Conservation (phyloP, 2,113 vertebrate genomes). For the Setophaga kirtlandii region DNA sequence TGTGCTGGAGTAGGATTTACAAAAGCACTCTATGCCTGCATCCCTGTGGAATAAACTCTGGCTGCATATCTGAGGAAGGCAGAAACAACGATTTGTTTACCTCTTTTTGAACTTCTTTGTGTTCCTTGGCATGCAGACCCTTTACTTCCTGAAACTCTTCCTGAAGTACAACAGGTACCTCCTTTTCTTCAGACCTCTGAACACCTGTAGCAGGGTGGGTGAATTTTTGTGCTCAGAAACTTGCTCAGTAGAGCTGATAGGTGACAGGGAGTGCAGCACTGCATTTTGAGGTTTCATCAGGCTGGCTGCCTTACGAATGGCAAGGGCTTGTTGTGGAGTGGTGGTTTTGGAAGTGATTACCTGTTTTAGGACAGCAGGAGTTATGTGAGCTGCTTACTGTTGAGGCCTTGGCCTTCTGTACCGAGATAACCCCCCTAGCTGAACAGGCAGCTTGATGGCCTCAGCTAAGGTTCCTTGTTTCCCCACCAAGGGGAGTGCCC, state of each 20-base stretch:
- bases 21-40: neutral
- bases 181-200: neutral
- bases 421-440: fast-evolving
- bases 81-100: neutral
- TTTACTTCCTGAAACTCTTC: neutral
- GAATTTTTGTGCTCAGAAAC: neutral
- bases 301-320: neutral
- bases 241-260: neutral
- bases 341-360: neutral
- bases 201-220: neutral
- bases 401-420: neutral
- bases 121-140: neutral
- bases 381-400: neutral
- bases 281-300: neutral
- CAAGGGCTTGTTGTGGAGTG: neutral
- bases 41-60: neutral
- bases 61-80: neutral
- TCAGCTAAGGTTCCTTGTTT: neutral
- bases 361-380: neutral
- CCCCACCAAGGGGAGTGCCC: neutral
- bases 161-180: neutral
- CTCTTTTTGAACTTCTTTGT: neutral
- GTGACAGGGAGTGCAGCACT: neutral
- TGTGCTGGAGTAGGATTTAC: neutral
- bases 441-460: neutral